Percentiles rank a stretch among this genome's conserved stretches.
These are phyloP conservation scores for Megalurothrips usitatus DNA, from an alignment of 2,888 invertebrate species.

Conservation along the genomic window DNA sequence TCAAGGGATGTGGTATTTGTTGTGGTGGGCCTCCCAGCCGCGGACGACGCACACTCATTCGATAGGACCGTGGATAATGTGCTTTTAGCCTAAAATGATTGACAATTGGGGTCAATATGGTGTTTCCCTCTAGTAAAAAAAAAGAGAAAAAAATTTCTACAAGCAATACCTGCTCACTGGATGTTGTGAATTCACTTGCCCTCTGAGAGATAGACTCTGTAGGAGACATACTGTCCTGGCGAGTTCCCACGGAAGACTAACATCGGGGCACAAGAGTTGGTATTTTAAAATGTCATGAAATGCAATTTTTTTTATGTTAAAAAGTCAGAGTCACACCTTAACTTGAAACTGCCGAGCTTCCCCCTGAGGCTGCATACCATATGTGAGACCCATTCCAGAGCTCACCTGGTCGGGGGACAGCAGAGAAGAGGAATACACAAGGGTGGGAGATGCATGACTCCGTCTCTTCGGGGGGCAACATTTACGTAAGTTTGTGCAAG, in stretches of 20 bases:
- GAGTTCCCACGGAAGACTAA: neutral
- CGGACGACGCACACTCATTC: neutral
- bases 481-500: neutral
- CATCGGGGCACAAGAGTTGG: neutral
- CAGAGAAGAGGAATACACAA: neutral
- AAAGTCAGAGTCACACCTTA: neutral
- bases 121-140: no score
- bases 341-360: neutral
- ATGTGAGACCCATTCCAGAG: neutral
- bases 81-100: neutral
- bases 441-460: neutral
- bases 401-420: neutral
- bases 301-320: neutral
- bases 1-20: neutral
- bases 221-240: neutral
- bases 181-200: constrained; percentile 7
- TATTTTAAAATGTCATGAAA: neutral
- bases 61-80: neutral
- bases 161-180: neutral
- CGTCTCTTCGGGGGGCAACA: neutral
- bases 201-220: neutral
- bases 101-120: no score
- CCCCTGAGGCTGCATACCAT: neutral
- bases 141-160: neutral
- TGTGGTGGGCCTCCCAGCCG: neutral